phyloP scores from a whole-genome alignment of 2,113 vertebrate species.

The Menura novaehollandiae region DNA sequence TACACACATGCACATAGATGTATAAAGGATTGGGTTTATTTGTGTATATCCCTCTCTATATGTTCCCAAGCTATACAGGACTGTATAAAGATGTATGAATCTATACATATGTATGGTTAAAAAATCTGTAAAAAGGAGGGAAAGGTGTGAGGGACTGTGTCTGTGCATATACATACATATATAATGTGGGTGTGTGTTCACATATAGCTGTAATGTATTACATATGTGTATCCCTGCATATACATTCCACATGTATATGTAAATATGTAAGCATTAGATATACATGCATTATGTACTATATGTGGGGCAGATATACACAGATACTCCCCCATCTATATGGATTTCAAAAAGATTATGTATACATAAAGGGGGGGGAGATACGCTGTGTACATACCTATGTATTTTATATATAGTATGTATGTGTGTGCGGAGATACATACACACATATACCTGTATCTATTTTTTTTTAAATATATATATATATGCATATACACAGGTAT shows the following conservation, averaged over 20 bases:
- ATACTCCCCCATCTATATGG: background rate
- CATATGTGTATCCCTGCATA: background rate
- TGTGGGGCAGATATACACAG: too few species aligned
- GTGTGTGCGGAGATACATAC: background rate
- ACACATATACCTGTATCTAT: too few species aligned
- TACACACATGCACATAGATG: background rate
- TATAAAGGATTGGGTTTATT: background rate
- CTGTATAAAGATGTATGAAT: background rate
- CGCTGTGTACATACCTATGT: background rate
- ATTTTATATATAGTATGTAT: background rate
- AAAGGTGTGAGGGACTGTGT: background rate
- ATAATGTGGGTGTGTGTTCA: background rate
- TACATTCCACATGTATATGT: too few species aligned
- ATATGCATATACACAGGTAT: too few species aligned
- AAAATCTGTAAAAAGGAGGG: background rate
- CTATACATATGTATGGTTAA: background rate
- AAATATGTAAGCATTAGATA: background rate
- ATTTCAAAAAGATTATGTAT: background rate
- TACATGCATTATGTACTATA: background rate
- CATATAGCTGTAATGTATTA: background rate
- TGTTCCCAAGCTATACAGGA: background rate
- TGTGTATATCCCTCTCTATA: background rate
- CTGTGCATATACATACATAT: background rate
- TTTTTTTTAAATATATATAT: too few species aligned
- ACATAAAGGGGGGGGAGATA: background rate